These are phyloP conservation scores for Leucophenga varia DNA, from an alignment of 1,140 invertebrate genomes.

Conservation along the genomic window DNA sequence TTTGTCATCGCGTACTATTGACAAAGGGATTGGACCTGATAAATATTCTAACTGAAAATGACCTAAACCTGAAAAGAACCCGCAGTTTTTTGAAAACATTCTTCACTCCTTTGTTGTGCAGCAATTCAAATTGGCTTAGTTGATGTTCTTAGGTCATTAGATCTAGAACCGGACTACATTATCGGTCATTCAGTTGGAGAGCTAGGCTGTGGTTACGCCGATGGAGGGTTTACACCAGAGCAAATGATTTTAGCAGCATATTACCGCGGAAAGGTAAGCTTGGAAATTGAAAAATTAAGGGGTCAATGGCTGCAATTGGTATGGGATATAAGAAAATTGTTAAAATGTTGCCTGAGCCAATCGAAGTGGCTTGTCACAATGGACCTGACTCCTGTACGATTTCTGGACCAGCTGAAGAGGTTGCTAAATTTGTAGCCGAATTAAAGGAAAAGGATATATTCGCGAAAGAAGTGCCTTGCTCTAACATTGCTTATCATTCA, in stretches of 20 bases:
- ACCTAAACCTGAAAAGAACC: constrained; percentile 71
- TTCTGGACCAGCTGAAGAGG: constrained; percentile 75
- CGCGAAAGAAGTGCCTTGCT: constrained; percentile 77
- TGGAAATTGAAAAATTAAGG: constrained; percentile 74
- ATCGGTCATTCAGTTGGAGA: constrained; percentile 88
- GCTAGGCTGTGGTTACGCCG: constrained; percentile 87
- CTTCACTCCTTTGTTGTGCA: constrained; percentile 85
- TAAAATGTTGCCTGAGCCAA: constrained; percentile 63
- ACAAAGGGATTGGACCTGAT: constrained; percentile 77
- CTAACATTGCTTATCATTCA: constrained; percentile 85
- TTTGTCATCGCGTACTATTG: constrained; percentile 71
- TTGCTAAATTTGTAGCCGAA: constrained; percentile 69
- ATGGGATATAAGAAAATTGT: constrained; percentile 65
- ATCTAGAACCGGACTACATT: constrained; percentile 78
- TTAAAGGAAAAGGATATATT: constrained; percentile 76
- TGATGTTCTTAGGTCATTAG: constrained; percentile 71
- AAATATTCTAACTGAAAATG: constrained; percentile 77
- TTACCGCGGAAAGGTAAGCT: constrained; percentile 80
- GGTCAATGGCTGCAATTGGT: constrained; percentile 84
- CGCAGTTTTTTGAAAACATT: constrained; percentile 76
- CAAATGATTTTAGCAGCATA: constrained; percentile 83
- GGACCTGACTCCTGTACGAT: constrained; percentile 80
- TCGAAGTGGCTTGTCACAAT: constrained; percentile 87
- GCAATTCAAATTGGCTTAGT: constrained; percentile 84
- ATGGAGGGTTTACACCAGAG: constrained; percentile 80